These are phyloP conservation scores for Danio aesculapii DNA, from an alignment of 2,797 vertebrate species.

Conservation along the genomic window DNA sequence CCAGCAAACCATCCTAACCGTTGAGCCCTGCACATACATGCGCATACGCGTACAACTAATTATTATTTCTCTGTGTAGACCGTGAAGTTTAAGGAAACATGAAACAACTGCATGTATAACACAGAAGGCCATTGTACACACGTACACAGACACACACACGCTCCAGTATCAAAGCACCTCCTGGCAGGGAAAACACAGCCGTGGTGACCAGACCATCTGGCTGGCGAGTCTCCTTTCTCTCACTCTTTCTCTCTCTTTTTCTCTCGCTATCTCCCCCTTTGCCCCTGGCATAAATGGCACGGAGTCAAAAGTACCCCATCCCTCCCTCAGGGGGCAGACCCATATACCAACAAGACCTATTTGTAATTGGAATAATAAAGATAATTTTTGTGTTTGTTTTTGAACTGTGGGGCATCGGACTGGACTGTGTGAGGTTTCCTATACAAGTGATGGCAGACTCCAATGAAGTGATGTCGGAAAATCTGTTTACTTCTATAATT, in stretches of 20 bases:
- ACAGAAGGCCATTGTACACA: conserved; percentile 32
- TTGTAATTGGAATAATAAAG: conserved; percentile 2
- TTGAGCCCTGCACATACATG: background rate
- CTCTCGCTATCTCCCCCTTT: conserved; percentile 7
- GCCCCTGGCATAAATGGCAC: conserved; percentile 48
- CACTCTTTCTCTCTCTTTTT: background rate
- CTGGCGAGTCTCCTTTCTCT: conserved; percentile 56
- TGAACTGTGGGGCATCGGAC: too few species aligned
- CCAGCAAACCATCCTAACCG: background rate
- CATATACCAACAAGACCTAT: conserved; percentile 13
- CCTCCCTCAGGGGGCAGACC: conserved; percentile 34
- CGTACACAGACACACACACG: conserved; percentile 57
- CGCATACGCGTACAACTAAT: background rate
- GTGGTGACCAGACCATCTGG: conserved; percentile 75
- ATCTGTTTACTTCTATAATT: too few species aligned
- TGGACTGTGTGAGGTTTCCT: too few species aligned
- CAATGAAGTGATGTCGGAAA: too few species aligned
- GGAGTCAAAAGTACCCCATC: conserved; percentile 20
- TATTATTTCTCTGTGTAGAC: background rate
- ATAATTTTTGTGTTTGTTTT: background rate
- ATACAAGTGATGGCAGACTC: too few species aligned
- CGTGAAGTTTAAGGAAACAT: conserved; percentile 2
- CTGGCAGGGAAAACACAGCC: conserved; percentile 65
- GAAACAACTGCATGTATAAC: conserved; percentile 34
- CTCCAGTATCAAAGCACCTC: conserved; percentile 74